Conservation (phyloP, 1,140 invertebrate genomes). For the Drosophila nannoptera region DNA sequence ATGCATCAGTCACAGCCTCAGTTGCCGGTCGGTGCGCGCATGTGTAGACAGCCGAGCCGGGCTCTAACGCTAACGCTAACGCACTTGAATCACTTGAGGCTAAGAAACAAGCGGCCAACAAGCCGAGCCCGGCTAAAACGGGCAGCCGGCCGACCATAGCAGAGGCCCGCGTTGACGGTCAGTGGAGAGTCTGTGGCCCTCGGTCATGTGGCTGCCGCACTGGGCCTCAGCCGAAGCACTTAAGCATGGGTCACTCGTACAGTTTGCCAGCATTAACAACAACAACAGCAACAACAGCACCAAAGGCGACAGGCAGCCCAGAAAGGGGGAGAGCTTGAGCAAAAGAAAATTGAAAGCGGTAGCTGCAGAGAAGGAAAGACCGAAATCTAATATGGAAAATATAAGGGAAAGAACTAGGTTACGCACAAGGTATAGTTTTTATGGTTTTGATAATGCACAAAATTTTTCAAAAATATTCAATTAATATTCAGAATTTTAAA, state of each 20-base stretch:
- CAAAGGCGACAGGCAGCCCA: constrained; percentile 23
- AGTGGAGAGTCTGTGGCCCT: constrained; percentile 56
- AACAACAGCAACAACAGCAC: constrained; percentile 25
- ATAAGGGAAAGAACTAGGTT: not conserved
- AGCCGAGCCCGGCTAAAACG: constrained; percentile 2
- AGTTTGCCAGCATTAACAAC: constrained; percentile 10
- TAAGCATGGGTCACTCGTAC: constrained; percentile 67
- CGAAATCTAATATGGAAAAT: not conserved
- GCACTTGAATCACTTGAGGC: constrained; percentile 72
- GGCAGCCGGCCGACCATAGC: constrained; percentile 7
- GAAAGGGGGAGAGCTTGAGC: constrained; percentile 20
- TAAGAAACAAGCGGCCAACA: constrained; percentile 47
- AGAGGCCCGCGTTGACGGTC: constrained; percentile 50
- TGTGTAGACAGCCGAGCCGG: constrained; percentile 55
- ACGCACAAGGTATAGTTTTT: too few species aligned
- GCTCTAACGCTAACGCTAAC: constrained; percentile 43
- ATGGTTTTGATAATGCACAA: too few species aligned
- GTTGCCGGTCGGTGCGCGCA: constrained; percentile 6
- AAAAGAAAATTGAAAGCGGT: constrained; percentile 49
- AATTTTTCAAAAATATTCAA: too few species aligned
- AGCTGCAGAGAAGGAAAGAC: constrained; percentile 21
- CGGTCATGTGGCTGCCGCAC: constrained; percentile 70
- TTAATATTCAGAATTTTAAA: too few species aligned
- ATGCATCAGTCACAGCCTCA: constrained; percentile 57
- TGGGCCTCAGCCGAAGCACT: constrained; percentile 58